Conservation (phyloP, 2,888 invertebrate species). For the Nowickia ferox region DNA sequence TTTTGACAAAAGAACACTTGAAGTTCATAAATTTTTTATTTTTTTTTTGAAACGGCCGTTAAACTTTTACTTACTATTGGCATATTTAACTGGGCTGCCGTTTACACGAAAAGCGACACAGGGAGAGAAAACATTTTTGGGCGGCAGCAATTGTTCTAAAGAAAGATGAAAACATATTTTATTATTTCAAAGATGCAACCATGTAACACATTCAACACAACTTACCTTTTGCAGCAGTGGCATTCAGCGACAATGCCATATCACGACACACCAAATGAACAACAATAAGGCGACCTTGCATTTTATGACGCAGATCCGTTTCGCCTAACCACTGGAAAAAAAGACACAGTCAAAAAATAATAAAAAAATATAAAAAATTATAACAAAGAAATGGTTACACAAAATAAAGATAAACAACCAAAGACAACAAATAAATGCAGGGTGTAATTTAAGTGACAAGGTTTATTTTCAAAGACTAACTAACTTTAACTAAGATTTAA, state of each 20-base stretch:
- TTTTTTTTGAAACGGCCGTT: too few relatives aligned
- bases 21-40: too few relatives aligned
- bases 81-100: constrained; percentile 89
- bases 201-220: neutral
- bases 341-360: constrained; percentile 25
- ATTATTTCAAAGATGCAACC: neutral
- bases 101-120: constrained; percentile 94
- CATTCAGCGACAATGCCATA: constrained; percentile 84
- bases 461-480: constrained; percentile 44
- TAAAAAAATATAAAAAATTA: constrained; percentile 3
- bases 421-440: constrained; percentile 15
- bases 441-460: constrained; percentile 41
- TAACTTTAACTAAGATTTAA: constrained; percentile 39
- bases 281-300: constrained; percentile 92
- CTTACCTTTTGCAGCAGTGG: constrained; percentile 75
- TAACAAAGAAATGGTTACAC: neutral
- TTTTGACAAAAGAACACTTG: too few relatives aligned
- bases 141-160: constrained; percentile 79
- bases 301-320: constrained; percentile 88
- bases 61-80: constrained; percentile 85
- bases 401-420: neutral
- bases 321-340: constrained; percentile 92
- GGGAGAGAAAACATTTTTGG: constrained; percentile 89
- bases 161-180: constrained; percentile 3
- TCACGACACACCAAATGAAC: constrained; percentile 92